Conservation (phyloP, 2,797 vertebrate species). For the Hipposideros larvatus region DNA sequence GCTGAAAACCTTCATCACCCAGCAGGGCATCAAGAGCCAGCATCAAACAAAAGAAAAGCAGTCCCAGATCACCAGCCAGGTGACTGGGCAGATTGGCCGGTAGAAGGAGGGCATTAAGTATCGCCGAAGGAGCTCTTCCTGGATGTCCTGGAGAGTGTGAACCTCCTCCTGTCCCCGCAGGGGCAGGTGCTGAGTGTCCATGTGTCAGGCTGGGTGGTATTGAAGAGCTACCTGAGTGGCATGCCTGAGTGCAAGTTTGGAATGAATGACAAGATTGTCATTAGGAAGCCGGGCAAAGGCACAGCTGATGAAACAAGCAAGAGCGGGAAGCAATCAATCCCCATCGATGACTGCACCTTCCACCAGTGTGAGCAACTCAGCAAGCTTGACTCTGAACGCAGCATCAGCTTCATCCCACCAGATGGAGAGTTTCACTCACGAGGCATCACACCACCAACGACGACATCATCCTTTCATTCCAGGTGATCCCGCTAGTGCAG, state of each 20-base stretch:
- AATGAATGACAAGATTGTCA: conserved; percentile 99
- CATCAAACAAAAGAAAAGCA: conserved; percentile 98
- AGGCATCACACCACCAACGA: conserved; percentile 99
- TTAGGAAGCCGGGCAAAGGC: conserved; percentile 99
- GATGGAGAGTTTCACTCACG: conserved; percentile 99
- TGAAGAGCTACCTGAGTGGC: conserved; percentile 99
- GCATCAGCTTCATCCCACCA: conserved; percentile 99
- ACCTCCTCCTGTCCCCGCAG: conserved; percentile 97
- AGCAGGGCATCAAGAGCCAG: conserved; percentile 99
- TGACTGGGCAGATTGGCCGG: conserved; percentile 99
- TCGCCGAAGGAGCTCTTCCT: conserved; percentile 98
- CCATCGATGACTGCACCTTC: conserved; percentile 92
- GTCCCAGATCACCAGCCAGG: conserved; percentile 99
- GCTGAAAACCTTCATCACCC: conserved; percentile 99
- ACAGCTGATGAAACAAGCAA: conserved; percentile 96
- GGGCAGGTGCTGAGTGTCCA: conserved; percentile 99
- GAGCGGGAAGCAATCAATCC: conserved; percentile 97
- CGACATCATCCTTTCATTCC: conserved; percentile 97
- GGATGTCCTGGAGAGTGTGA: conserved; percentile 98
- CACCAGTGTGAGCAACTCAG: conserved; percentile 94
- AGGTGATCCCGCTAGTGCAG: conserved; percentile 97
- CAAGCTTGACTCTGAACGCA: conserved; percentile 99
- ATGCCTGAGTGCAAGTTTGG: conserved; percentile 99
- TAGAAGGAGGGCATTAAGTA: conserved; percentile 99
- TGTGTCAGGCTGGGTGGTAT: conserved; percentile 98